Base-by-base conservation (phyloP, 2,113 vertebrate species). In the Apteryx mantelli region DNA sequence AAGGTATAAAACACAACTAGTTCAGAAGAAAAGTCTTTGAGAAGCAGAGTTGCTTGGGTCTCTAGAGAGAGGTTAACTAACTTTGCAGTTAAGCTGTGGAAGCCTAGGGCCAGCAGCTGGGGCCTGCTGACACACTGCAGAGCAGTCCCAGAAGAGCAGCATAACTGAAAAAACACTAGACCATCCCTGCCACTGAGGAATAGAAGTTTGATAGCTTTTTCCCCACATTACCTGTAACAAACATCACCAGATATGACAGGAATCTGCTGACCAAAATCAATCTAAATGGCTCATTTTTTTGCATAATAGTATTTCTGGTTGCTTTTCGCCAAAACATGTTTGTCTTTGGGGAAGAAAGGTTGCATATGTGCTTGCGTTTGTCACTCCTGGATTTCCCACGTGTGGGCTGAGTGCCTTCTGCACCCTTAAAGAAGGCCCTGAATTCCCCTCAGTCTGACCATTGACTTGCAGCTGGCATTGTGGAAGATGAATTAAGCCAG, bases 31-130 rank as follows among this genome's bases (percentile, higher is more conserved):
- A 75, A 53, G 8, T 14, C 34, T 76, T 79, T 63, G 22, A 86
- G 76, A 88, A 61, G 36, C 18, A 66, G 44, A 87, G 55, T 50
- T 86, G 9, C 61, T 58, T 86, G 46, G 19, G 30, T 86, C 44
- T 85, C 36, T 34, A 53, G 63, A 4, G 10, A 38, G 36, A 88
- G 40, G 30, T 2, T 38, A 38, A 38, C 36, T 9, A 91, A 28
- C 38, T 79, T 42, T 64, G 55, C 28, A 76, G 56, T 7, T 25
- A 78, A 90, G 24, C 70, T 53, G 4, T 38, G 44, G 40, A 1
- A 65, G 13, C 46, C 61, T 30, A 21, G 25, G 36, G 1, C 2
- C 24, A 82, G 50, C 14, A 2, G 0, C 56, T 77, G 58, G 0
- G 0, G 12, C 38, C 69, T 66, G 82, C 74, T 12, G 7, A 69